Base-by-base conservation (phyloP, 2,113 vertebrate species). In the Clupea harengus region DNA sequence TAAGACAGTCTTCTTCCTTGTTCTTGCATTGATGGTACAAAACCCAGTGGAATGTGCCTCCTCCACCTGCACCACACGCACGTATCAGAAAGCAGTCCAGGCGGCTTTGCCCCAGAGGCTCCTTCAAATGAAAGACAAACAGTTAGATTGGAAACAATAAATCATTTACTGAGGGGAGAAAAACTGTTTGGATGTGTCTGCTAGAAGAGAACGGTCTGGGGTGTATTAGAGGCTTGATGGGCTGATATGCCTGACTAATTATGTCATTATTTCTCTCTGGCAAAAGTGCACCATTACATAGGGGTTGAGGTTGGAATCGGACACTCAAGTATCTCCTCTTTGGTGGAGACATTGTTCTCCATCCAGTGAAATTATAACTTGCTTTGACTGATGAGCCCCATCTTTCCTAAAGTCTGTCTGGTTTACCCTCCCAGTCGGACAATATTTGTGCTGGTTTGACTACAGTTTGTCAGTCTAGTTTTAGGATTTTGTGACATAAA, bases 41-140 rank as follows among this genome's bases (percentile, higher is more conserved):
- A 75, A 11, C 28, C 67, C 25, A 75, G 28, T 39, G 28, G 67
- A 75, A 75, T 75, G 28, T 32, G 67, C 67, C 67, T 75, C 25
- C 28, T 39, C 4, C 39, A 75, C 67, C 28, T 75, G 67, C 11
- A 32, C 67, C 67, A 39, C 10, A 17, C 39, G 28, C 67, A 32
- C n/a, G n/a, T n/a, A n/a, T n/a, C n/a, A n/a, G n/a, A n/a, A n/a
- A n/a, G n/a, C n/a, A n/a, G 11, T 32, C 67, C 8, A 32, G 67
- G 10, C 67, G 15, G 67, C 25, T 75, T 39, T 75, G 28, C 11
- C 28, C 67, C 67, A 32, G 28, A 75, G 67, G 67, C 67, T 75
- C 28, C 67, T 75, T 13, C 17, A 75, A 75, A 75, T 75, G 67
- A 75, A 75, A 75, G 67, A 75, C 67, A 75, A 75, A 39, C 67